Evolutionary conservation across 2,797 vertebrate genomes (phyloP).

Genomic region (Sebastes taczanowskii): DNA sequence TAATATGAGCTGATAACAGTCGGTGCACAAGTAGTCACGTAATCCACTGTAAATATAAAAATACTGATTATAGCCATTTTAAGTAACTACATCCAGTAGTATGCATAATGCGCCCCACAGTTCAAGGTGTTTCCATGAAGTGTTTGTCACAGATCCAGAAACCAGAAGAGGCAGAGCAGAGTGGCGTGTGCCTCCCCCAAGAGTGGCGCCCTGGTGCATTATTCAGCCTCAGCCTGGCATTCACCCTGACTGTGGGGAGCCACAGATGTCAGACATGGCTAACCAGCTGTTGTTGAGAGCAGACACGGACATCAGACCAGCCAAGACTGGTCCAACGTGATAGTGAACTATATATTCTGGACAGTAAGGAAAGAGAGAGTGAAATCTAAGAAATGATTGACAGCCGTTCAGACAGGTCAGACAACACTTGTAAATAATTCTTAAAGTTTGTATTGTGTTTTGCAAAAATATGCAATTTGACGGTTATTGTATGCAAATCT

Average conservation of each 20-base stretch:
- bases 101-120: background rate
- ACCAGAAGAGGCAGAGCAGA: constrained; percentile 76
- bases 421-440: background rate
- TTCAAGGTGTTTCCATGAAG: constrained; percentile 24
- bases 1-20: too few relatives aligned
- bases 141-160: constrained; percentile 7
- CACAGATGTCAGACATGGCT: constrained; percentile 67
- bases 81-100: background rate
- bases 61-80: background rate
- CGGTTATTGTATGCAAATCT: background rate
- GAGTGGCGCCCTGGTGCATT: constrained; percentile 62
- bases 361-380: constrained; percentile 8
- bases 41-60: background rate
- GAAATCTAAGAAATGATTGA: constrained; percentile 13
- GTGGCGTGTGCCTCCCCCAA: constrained; percentile 38
- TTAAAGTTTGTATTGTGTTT: background rate
- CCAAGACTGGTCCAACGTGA: constrained; percentile 49
- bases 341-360: constrained; percentile 50
- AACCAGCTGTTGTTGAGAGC: constrained; percentile 65
- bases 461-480: background rate
- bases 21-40: background rate
- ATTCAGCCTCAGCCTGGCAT: constrained; percentile 68
- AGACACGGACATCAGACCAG: constrained; percentile 66
- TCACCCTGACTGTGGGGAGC: constrained; percentile 66
- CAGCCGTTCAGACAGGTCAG: constrained; percentile 1